Evolutionary conservation across 2,888 invertebrate genomes (phyloP).

Genomic region (Scelioninae gen. 2): DNA sequence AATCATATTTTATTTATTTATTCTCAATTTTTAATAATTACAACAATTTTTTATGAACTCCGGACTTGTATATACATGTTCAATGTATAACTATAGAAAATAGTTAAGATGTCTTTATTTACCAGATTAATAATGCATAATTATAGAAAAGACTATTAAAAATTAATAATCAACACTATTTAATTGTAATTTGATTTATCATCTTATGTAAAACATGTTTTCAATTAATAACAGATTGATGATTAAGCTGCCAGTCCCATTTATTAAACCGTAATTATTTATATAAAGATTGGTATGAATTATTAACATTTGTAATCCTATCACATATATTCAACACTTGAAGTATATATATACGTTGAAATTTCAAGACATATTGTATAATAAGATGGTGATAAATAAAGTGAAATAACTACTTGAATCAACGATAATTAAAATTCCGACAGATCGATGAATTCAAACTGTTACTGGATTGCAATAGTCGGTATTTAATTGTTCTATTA

Average conservation of each 20-base stretch:
- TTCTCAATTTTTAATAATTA: too few relatives aligned
- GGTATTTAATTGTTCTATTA: constrained; percentile 21
- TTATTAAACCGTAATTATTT: constrained; percentile 12
- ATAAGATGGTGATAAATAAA: constrained; percentile 19
- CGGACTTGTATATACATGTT: too few relatives aligned
- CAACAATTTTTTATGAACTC: too few relatives aligned
- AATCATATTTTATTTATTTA: too few relatives aligned
- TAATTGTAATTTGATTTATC: too few relatives aligned
- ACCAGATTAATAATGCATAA: too few relatives aligned
- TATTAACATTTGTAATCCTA: constrained; percentile 9
- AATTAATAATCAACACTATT: too few relatives aligned
- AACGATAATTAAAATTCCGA: constrained; percentile 31
- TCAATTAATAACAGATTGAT: too few relatives aligned
- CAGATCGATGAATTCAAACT: constrained; percentile 24
- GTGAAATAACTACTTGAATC: constrained; percentile 16
- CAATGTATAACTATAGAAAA: too few relatives aligned
- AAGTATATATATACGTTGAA: constrained; percentile 1
- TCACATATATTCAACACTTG: constrained; percentile 4
- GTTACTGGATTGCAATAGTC: constrained; percentile 24
- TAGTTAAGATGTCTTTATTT: too few relatives aligned
- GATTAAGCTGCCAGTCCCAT: not conserved
- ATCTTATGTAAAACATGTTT: too few relatives aligned
- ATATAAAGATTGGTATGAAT: not conserved
- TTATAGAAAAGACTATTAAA: too few relatives aligned
- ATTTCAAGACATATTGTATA: constrained; percentile 8